phyloP scores from a whole-genome alignment of 2,797 vertebrate genomes.

The Pangasius larnaudii region DNA sequence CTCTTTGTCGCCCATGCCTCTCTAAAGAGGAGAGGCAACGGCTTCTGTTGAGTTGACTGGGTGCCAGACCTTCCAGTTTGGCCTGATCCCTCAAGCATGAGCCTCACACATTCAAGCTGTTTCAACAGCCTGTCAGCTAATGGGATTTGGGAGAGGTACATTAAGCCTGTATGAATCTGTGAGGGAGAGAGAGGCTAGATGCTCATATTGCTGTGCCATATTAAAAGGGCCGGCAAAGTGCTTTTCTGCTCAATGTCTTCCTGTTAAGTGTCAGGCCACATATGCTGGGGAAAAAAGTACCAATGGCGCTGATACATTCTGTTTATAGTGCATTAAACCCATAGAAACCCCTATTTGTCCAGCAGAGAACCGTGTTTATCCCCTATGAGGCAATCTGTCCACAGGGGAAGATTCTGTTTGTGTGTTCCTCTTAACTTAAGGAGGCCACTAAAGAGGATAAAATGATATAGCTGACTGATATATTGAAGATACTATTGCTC shows the following conservation, averaged over 20 bases:
- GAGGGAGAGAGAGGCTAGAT: conserved; percentile 62
- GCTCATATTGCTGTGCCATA: conserved; percentile 63
- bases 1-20: conserved; percentile 62
- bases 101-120: conserved; percentile 70
- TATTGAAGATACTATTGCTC: conserved; percentile 20
- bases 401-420: conserved; percentile 44
- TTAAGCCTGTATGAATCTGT: conserved; percentile 63
- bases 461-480: conserved; percentile 36
- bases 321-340: conserved; percentile 60
- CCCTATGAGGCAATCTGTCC: conserved; percentile 51
- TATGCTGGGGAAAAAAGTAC: conserved; percentile 56
- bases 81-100: conserved; percentile 68
- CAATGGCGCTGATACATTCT: conserved; percentile 56
- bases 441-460: conserved; percentile 47
- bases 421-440: conserved; percentile 36
- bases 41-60: conserved; percentile 64
- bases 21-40: conserved; percentile 63
- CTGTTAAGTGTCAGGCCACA: conserved; percentile 64
- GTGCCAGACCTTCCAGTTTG: conserved; percentile 66
- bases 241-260: conserved; percentile 62
- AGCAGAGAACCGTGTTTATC: conserved; percentile 52
- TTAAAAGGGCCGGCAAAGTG: conserved; percentile 62
- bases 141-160: conserved; percentile 68
- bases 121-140: conserved; percentile 71
- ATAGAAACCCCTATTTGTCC: conserved; percentile 58